A percentile compares a stretch with the other conserved stretches of the same genome.
These are phyloP conservation scores for Calidris pugnax DNA, from an alignment of 2,113 vertebrate species.

Conservation along the genomic window DNA sequence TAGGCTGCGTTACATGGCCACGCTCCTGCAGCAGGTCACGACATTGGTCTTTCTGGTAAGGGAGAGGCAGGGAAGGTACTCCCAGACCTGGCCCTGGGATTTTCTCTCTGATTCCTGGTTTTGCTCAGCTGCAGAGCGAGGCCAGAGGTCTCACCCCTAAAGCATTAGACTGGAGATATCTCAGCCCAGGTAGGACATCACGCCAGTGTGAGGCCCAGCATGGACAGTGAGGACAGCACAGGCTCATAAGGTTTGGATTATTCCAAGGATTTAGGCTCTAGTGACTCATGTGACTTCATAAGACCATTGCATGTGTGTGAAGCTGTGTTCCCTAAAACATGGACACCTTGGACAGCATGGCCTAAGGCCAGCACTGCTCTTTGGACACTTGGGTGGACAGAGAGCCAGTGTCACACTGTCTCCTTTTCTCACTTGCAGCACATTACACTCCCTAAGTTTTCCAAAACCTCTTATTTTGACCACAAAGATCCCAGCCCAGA, in stretches of 20 bases:
- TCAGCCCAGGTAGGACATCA: background rate
- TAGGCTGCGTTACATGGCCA: rapidly evolving
- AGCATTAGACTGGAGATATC: background rate
- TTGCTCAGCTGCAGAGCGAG: rapidly evolving
- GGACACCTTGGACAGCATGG: background rate
- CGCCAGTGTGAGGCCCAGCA: background rate
- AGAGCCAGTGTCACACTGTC: background rate
- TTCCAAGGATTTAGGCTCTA: background rate
- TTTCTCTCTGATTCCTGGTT: background rate
- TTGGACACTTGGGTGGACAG: background rate
- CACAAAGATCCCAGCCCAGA: background rate
- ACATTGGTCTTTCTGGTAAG: background rate
- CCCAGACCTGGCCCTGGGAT: background rate
- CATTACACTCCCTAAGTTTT: background rate
- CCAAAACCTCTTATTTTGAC: background rate
- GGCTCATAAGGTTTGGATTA: background rate
- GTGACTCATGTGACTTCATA: background rate
- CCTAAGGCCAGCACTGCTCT: background rate
- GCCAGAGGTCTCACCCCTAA: background rate
- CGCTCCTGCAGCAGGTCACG: background rate
- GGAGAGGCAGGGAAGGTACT: background rate
- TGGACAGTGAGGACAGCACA: background rate
- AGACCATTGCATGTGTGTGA: background rate
- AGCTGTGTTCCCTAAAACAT: background rate
- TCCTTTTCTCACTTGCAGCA: background rate